These are phyloP conservation scores for Paedocypris micromegethes DNA, from an alignment of 2,797 vertebrate species.

Conservation along the genomic window DNA sequence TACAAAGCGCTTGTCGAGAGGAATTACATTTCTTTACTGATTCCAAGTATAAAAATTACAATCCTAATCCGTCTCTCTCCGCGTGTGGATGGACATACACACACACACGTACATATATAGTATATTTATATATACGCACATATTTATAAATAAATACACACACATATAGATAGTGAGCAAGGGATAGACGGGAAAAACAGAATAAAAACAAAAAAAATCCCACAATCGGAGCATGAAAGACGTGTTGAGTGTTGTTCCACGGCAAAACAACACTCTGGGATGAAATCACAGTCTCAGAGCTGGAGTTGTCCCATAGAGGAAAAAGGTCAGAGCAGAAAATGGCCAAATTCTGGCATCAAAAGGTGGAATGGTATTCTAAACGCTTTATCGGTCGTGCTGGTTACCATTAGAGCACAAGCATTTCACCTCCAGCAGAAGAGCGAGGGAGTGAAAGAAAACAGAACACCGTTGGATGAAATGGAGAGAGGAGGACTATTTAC, in stretches of 20 bases:
- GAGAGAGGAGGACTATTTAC: constrained; percentile 76
- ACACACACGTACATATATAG: too few species aligned
- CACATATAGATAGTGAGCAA: too few species aligned
- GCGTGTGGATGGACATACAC: too few species aligned
- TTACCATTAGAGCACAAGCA: constrained; percentile 62
- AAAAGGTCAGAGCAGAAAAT: constrained; percentile 85
- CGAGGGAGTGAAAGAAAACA: constrained; percentile 38
- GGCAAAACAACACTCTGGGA: constrained; percentile 10
- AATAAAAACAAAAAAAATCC: neutral
- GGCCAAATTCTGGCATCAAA: constrained; percentile 53
- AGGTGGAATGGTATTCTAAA: constrained; percentile 38
- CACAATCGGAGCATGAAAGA: neutral
- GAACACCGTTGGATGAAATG: constrained; percentile 71
- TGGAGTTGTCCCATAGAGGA: constrained; percentile 74
- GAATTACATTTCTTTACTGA: too few species aligned
- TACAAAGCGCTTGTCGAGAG: too few species aligned
- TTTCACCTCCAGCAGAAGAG: constrained; percentile 54
- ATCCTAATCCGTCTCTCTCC: too few species aligned
- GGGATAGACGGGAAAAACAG: too few species aligned
- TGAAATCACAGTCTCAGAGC: constrained; percentile 64
- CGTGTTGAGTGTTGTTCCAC: neutral
- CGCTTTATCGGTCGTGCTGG: constrained; percentile 47
- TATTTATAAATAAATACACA: too few species aligned
- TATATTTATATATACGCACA: too few species aligned
- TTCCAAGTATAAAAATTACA: too few species aligned